These are phyloP conservation scores for Leptinotarsa peninsularis DNA, from an alignment of 2,888 invertebrate genomes.

Conservation along the genomic window DNA sequence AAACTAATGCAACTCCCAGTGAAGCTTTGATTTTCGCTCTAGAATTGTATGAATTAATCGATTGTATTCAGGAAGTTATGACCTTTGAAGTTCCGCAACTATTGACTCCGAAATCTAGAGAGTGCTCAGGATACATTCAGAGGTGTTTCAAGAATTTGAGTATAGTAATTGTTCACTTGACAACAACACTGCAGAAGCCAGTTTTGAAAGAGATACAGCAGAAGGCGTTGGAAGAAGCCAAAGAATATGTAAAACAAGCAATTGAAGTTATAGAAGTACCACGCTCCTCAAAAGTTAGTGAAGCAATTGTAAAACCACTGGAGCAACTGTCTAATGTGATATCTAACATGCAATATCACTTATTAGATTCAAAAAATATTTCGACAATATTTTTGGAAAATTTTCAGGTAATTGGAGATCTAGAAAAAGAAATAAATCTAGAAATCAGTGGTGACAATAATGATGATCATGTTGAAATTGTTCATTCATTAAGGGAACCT, in stretches of 20 bases:
- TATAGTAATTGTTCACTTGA: constrained; percentile 39
- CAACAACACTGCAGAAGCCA: constrained; percentile 47
- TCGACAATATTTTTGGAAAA: constrained; percentile 28
- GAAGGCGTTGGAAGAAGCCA: constrained; percentile 42
- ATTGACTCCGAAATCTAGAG: constrained; percentile 21
- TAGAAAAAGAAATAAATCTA: constrained; percentile 4
- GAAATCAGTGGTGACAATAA: background rate
- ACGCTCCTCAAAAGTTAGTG: background rate
- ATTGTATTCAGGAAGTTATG: constrained; percentile 38
- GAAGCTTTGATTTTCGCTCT: constrained; percentile 44
- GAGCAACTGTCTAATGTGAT: constrained; percentile 13
- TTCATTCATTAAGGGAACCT: constrained; percentile 43
- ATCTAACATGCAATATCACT: constrained; percentile 4
- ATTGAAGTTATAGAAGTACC: constrained; percentile 37
- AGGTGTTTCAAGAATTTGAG: constrained; percentile 46
- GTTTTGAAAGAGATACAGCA: constrained; percentile 43
- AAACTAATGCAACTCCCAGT: constrained; percentile 42
- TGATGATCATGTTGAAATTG: constrained; percentile 17
- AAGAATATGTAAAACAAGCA: constrained; percentile 40
- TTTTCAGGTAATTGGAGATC: constrained; percentile 32
- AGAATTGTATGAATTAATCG: constrained; percentile 46
- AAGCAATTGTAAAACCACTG: constrained; percentile 26
- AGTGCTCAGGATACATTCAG: constrained; percentile 38
- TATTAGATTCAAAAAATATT: background rate
- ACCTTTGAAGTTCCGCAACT: constrained; percentile 22